Evolutionary conservation across 35 echinoderm and acorn worm genomes (phyloP).

Genomic region (Apostichopus californicus): DNA sequence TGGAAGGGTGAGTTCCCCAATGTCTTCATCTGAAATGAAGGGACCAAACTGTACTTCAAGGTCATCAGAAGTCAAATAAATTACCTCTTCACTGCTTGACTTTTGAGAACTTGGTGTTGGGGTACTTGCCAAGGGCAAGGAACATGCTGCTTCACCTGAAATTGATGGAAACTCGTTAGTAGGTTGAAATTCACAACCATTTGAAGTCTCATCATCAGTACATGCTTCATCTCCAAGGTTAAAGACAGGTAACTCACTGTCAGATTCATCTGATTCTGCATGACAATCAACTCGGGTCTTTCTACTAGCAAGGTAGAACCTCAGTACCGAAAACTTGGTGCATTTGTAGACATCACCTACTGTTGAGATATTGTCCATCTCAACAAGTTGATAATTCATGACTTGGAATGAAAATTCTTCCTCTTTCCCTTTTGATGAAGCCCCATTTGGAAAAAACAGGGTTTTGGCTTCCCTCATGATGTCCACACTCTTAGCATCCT

Average conservation of each 20-base stretch:
- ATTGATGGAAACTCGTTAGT: background rate
- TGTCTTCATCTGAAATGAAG: constrained; percentile 21
- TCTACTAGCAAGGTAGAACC: constrained; percentile 12
- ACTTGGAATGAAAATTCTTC: constrained; percentile 28
- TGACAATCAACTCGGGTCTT: background rate
- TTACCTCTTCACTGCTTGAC: background rate
- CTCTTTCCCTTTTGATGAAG: constrained; percentile 25
- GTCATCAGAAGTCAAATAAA: constrained; percentile 30
- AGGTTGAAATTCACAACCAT: background rate
- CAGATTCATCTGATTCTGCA: constrained; percentile 19
- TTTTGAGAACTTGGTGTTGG: background rate
- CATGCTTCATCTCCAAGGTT: constrained; percentile 2
- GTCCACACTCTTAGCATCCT: background rate
- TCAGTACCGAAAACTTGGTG: background rate
- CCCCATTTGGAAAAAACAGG: constrained; percentile 35
- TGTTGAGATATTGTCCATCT: constrained; percentile 32
- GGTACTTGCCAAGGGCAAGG: constrained; percentile 26
- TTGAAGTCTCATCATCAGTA: background rate
- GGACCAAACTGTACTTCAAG: constrained; percentile 32
- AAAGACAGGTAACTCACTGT: background rate
- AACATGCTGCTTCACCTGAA: constrained; percentile 13
- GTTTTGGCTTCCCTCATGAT: constrained; percentile 2
- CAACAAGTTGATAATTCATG: constrained; percentile 42
- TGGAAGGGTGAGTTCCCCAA: background rate
- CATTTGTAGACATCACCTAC: background rate